Evolutionary conservation across 2,888 invertebrate species (phyloP).

Genomic region (Drosophila stalkeri): DNA sequence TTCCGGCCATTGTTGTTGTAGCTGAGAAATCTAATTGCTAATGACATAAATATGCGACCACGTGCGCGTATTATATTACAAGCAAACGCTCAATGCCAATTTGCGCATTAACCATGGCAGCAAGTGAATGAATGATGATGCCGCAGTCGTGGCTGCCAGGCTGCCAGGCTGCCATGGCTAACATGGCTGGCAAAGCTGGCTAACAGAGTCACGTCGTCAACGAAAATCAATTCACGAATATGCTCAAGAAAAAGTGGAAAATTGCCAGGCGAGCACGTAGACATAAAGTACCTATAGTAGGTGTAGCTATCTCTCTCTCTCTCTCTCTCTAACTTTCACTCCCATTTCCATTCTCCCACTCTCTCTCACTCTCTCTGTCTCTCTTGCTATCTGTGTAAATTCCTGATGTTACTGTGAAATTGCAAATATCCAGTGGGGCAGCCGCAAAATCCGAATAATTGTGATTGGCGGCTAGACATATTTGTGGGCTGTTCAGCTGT

Average conservation of each 20-base stretch:
- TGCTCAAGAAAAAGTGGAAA: conserved; percentile 48
- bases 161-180: not conserved
- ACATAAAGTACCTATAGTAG: conserved; percentile 14
- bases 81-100: conserved; percentile 60
- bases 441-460: conserved; percentile 56
- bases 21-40: conserved; percentile 54
- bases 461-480: conserved; percentile 72
- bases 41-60: conserved; percentile 63
- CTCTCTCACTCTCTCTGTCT: not conserved
- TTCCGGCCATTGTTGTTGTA: conserved; percentile 23
- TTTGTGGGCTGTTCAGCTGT: conserved; percentile 14
- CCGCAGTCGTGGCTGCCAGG: conserved; percentile 1
- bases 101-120: conserved; percentile 72
- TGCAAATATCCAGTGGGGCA: conserved; percentile 43
- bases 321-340: not conserved
- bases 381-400: not conserved
- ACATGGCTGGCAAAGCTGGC: not conserved
- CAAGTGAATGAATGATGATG: conserved; percentile 43
- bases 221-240: conserved; percentile 69
- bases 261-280: conserved; percentile 50
- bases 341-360: not conserved
- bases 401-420: conserved; percentile 41
- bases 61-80: conserved; percentile 60
- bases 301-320: not conserved
- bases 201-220: conserved; percentile 64